phyloP scores from a whole-genome alignment of 2,113 vertebrate species.

The Cebus imitator region DNA sequence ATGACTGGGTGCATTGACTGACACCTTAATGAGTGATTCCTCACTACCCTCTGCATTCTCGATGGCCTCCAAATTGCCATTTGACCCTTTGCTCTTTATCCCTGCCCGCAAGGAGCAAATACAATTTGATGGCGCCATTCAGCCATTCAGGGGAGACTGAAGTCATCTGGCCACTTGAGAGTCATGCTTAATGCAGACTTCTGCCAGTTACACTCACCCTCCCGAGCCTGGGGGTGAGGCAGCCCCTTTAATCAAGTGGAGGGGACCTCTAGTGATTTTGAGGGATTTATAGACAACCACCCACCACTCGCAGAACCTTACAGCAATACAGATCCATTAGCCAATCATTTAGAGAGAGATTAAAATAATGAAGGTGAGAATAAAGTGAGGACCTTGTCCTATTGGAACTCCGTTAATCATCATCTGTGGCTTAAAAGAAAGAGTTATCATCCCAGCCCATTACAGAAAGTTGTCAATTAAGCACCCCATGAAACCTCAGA shows the following conservation, averaged over 20 bases:
- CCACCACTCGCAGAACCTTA: constrained; percentile 72
- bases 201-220: neutral
- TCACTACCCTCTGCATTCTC: neutral
- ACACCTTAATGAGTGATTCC: neutral
- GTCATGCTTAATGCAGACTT: fast-evolving
- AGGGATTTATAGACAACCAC: constrained; percentile 74
- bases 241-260: neutral
- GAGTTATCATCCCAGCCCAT: constrained; percentile 69
- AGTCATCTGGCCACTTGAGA: fast-evolving
- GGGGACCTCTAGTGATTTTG: neutral
- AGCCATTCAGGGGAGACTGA: neutral
- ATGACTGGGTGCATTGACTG: neutral
- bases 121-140: fast-evolving
- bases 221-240: neutral
- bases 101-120: neutral
- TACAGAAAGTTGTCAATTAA: constrained; percentile 79
- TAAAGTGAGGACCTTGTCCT: constrained; percentile 59
- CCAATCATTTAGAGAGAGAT: constrained; percentile 74
- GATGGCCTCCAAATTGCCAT: neutral
- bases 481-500: constrained; percentile 57
- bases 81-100: neutral
- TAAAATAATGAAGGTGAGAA: constrained; percentile 80
- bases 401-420: constrained; percentile 66
- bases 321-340: constrained; percentile 73
- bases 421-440: constrained; percentile 71